These are phyloP conservation scores for Arremon aurantiirostris DNA, from an alignment of 2,797 vertebrate genomes.

Conservation along the genomic window DNA sequence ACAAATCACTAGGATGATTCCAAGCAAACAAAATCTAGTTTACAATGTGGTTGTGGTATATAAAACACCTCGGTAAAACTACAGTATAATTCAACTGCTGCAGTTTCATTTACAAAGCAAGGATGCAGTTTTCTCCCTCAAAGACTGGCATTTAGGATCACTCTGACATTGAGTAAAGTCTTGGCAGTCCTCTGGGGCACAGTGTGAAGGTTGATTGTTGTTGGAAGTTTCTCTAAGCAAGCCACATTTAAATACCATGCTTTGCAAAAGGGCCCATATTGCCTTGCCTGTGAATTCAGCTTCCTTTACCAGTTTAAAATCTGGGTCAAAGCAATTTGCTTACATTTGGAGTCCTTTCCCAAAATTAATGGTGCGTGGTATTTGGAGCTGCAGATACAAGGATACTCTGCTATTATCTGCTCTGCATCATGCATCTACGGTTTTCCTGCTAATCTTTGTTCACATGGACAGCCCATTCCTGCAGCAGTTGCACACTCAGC, in stretches of 20 bases:
- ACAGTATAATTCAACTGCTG: constrained; percentile 19
- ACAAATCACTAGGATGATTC: constrained; percentile 35
- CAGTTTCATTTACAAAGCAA: constrained; percentile 41
- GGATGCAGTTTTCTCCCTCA: constrained; percentile 6
- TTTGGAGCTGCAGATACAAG: constrained; percentile 33
- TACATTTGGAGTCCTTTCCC: constrained; percentile 54
- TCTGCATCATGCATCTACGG: constrained; percentile 21
- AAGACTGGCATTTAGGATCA: constrained; percentile 29
- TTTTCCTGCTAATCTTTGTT: constrained; percentile 40
- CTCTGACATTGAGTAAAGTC: background rate
- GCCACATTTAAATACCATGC: constrained; percentile 15
- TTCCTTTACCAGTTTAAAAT: constrained; percentile 42
- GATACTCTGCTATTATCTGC: constrained; percentile 51
- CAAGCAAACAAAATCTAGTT: constrained; percentile 39
- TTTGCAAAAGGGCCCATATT: constrained; percentile 21
- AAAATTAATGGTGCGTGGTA: constrained; percentile 21
- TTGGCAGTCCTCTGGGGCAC: background rate
- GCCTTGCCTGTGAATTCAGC: constrained; percentile 33
- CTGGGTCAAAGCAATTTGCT: constrained; percentile 58
- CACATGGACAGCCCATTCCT: constrained; percentile 36
- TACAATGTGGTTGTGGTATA: constrained; percentile 35
- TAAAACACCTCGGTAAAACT: constrained; percentile 55
- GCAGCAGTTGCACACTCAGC: constrained; percentile 35
- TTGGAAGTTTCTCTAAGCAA: constrained; percentile 14
- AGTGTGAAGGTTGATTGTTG: background rate